Percentiles rank a stretch among this genome's conserved stretches.
These are phyloP conservation scores for Saiga tatarica DNA, from an alignment of 2,113 vertebrate species.

Conservation along the genomic window DNA sequence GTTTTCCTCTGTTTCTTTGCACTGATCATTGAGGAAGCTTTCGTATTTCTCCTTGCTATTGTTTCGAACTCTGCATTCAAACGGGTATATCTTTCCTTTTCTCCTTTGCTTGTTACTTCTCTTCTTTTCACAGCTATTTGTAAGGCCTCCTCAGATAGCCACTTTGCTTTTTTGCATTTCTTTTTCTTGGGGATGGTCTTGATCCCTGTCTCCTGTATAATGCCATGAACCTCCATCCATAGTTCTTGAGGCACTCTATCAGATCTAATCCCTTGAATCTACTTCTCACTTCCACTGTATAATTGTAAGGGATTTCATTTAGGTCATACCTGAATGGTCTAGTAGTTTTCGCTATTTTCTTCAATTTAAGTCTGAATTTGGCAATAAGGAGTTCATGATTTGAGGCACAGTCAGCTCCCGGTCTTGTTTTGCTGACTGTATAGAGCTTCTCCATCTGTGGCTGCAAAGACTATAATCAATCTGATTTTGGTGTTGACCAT, in stretches of 20 bases:
- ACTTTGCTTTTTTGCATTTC: background rate
- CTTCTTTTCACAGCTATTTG: background rate
- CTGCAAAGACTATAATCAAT: background rate
- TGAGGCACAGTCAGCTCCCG: accelerated
- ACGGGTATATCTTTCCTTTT: background rate
- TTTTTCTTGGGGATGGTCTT: background rate
- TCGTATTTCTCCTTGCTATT: background rate
- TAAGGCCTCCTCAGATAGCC: background rate
- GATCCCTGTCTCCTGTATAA: background rate
- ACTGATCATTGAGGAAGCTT: background rate
- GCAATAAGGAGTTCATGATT: background rate
- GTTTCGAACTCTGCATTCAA: background rate
- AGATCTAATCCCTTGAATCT: background rate
- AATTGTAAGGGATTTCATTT: background rate
- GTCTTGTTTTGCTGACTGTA: background rate
- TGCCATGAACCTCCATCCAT: background rate
- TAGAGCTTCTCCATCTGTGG: background rate
- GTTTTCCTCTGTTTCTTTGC: background rate
- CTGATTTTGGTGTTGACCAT: background rate
- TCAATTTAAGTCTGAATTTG: background rate
- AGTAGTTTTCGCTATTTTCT: background rate
- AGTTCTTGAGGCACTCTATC: background rate
- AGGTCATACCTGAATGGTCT: background rate
- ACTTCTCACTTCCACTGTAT: background rate
- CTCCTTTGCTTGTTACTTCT: accelerated